Conservation (phyloP, 2,888 invertebrate species). For the Acronicta leporina region DNA sequence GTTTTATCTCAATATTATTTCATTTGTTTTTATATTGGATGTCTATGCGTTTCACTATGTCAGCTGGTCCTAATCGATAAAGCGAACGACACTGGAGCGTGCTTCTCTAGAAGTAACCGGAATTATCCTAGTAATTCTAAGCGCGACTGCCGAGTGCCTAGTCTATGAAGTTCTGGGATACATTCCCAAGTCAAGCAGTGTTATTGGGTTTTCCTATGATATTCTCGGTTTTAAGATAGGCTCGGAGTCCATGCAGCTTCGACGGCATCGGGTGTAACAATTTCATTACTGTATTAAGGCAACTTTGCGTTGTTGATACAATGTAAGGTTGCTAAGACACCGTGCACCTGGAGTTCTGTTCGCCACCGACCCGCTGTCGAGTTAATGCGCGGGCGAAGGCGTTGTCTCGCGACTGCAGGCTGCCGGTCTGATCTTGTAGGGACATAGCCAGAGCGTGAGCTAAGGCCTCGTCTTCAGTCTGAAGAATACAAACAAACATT, state of each 20-base stretch:
- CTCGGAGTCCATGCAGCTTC: not conserved
- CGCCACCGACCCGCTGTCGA: constrained; percentile 81
- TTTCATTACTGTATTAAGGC: not conserved
- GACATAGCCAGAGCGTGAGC: constrained; percentile 95
- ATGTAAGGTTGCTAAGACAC: constrained; percentile 69
- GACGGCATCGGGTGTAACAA: not conserved
- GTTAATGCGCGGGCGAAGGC: constrained; percentile 86
- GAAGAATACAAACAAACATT: constrained; percentile 40
- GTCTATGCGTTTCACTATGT: no score
- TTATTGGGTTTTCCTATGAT: no score
- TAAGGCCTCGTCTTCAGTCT: constrained; percentile 97
- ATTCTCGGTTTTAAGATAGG: no score
- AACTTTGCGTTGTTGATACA: not conserved
- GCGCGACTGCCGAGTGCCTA: no score
- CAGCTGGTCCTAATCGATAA: no score
- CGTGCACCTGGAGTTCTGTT: constrained; percentile 76
- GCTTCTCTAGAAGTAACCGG: no score
- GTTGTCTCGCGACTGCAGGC: constrained; percentile 76
- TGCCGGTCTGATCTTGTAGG: constrained; percentile 85
- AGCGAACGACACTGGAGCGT: no score
- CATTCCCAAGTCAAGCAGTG: no score
- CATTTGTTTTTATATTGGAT: no score
- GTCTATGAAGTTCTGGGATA: no score
- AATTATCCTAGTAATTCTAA: no score
- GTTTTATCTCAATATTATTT: no score